Base-by-base conservation (phyloP, 2,113 vertebrate genomes). In the Lucifuga dentata region DNA sequence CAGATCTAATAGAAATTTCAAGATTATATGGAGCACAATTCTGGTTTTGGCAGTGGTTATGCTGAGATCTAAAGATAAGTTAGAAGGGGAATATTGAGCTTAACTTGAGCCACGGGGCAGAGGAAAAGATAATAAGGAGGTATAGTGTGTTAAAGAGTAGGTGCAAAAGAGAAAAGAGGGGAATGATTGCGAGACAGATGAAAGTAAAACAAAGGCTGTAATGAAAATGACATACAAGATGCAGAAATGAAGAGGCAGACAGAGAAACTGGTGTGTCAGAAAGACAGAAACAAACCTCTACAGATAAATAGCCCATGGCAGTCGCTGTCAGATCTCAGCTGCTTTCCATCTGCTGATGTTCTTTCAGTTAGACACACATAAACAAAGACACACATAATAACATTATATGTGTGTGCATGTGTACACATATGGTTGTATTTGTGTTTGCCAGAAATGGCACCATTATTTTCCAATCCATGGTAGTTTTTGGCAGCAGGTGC, bases 261-360 rank as follows among this genome's bases (percentile, higher is more conserved):
- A 49, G 51, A 55, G 21, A 43, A 64, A 67, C 12, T 2, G 16
- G 24, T n/a, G 4, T 39, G 72, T 80, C 48, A 51, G 48, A 68
- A 44, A 56, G 53, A 59, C 35, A 58, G 68, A 67, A 29, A 29
- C 26, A 29, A 29, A 29, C 3, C 17, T 45, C 19, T 24, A 49
- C 45, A 72, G 55, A 83, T 67, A 59, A 67, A 79, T 58, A 64
- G 69, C 59, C 62, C 20, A 10, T 19, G 53, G 72, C 73, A 46
- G 55, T 73, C 35, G 68, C 65, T 63, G 61, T 85, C 73, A 73
- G 71, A 65, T 59, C 78, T 73, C 81, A 76, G 78, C 81, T 86
- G 83, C 53, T 63, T 66, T 66, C 76, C 70, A 57, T 76, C 73
- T 81, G 59, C 39, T 65, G 35, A 56, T 66, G 33, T 46, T 53